These are phyloP conservation scores for Nycticebus coucang DNA, from an alignment of 2,113 vertebrate genomes.

Conservation along the genomic window DNA sequence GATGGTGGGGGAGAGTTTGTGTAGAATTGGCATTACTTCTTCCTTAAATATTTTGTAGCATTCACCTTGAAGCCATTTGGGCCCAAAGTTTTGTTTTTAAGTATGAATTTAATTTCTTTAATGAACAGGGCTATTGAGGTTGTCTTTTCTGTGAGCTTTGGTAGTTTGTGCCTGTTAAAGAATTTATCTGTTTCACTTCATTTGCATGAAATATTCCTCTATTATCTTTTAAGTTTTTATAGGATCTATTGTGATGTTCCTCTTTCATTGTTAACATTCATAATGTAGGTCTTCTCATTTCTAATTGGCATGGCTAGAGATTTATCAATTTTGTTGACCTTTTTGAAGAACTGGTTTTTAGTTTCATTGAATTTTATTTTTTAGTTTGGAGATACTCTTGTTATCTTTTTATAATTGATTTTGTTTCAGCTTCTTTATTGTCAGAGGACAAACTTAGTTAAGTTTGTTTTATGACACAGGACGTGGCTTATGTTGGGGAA, in stretches of 20 bases:
- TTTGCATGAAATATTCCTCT: not conserved
- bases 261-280: not conserved
- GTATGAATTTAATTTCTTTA: slow-evolving; percentile 16
- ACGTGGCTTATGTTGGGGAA: not conserved
- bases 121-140: not conserved
- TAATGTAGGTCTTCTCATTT: not conserved
- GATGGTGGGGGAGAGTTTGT: not conserved
- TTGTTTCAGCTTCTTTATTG: not conserved
- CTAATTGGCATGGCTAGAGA: not conserved
- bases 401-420: not conserved
- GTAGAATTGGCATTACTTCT: not conserved
- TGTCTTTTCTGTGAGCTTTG: slow-evolving; percentile 22
- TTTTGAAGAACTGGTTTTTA: not conserved
- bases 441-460: not conserved
- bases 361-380: not conserved
- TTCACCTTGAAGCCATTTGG: not conserved
- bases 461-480: not conserved
- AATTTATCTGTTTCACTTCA: not conserved
- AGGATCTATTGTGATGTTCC: not conserved
- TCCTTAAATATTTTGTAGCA: not conserved
- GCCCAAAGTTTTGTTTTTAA: not conserved
- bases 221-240: not conserved
- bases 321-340: not conserved
- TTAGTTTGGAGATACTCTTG: not conserved
- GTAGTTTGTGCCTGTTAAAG: not conserved